Base-by-base conservation (phyloP, 2,888 invertebrate species). In the Congeria kusceri region DNA sequence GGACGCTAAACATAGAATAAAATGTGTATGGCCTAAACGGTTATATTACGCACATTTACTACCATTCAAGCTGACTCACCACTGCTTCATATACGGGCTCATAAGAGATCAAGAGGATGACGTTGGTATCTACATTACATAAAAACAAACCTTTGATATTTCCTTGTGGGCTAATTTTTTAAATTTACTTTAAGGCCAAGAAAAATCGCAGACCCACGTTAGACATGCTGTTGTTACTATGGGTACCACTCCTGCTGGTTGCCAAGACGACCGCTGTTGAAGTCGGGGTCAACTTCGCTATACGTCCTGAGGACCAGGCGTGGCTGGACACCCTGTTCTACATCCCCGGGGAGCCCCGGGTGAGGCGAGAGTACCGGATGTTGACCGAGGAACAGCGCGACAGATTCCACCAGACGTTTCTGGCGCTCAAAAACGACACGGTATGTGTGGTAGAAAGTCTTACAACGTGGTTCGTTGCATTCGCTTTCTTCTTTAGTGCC, bases 341-440 rank as follows among this genome's bases (percentile, higher is more conserved):
- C n/a, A 32, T 85, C 5, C 86, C 87, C 11, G 63, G 63, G n/a
- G 76, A 77, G 27, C 67, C 70, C 11, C 59, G 86, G 46, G 66
- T 81, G 1, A 72, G 86, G 49, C 79, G 80, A 39, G 86, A 87
- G 49, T 86, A 84, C 27, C 74, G 86, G 23, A 72, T 84, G 59
- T 32, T 87, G 44, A 70, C 80, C 3, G 81, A 84, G 0, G 53
- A 70, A 25, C 87, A 90, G 58, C 77, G 88, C 28, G n/a, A 63
- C 9, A 56, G 62, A 15, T 87, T 85, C 28, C 86, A 89, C 73
- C 29, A 69, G 9, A 89, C 90, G 1, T 77, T 89, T 28, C 84
- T 85, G 58, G 59, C 80, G 25, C 79, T 90, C 28, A 89, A 88
- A 65, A 69, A 85, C 46, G 88, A 90, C 56, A 88, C 80, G 64